phyloP scores from a whole-genome alignment of 2,113 vertebrate species.

The Eurystomus gularis region DNA sequence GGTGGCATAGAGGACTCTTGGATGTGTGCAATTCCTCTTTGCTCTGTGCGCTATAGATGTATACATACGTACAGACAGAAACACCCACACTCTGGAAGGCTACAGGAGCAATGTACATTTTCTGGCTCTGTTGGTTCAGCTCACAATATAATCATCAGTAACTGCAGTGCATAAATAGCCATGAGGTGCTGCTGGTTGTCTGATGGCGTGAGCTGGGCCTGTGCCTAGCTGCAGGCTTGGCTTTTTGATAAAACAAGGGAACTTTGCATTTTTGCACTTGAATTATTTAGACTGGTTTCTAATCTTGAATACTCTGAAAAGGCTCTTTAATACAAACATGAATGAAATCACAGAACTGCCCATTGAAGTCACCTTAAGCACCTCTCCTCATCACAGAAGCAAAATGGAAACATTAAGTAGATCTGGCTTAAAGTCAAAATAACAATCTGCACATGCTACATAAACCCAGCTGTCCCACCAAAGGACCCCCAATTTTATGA shows the following conservation, averaged over 20 bases:
- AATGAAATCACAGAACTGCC: slow-evolving; percentile 56
- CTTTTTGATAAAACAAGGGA: neutral
- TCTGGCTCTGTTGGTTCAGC: neutral
- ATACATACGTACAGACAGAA: accelerated
- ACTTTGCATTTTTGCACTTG: neutral
- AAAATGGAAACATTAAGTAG: slow-evolving; percentile 71
- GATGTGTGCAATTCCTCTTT: neutral
- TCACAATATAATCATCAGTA: neutral
- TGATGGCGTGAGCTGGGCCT: accelerated
- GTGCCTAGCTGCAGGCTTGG: neutral
- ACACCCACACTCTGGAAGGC: neutral
- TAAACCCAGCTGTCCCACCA: slow-evolving; percentile 68
- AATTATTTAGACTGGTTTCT: slow-evolving; percentile 37
- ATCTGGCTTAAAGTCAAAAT: slow-evolving; percentile 65
- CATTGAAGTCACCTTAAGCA: slow-evolving; percentile 24
- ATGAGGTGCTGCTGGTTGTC: neutral
- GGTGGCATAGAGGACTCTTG: neutral
- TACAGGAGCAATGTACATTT: neutral
- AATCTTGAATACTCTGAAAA: slow-evolving; percentile 45
- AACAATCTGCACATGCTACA: slow-evolving; percentile 67
- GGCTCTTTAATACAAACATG: slow-evolving; percentile 57
- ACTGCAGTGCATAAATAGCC: neutral
- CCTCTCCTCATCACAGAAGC: slow-evolving; percentile 38
- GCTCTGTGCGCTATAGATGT: neutral
- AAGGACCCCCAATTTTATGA: slow-evolving; percentile 62